Conservation (phyloP, 1,140 invertebrate species). For the Phenacoccus solenopsis region DNA sequence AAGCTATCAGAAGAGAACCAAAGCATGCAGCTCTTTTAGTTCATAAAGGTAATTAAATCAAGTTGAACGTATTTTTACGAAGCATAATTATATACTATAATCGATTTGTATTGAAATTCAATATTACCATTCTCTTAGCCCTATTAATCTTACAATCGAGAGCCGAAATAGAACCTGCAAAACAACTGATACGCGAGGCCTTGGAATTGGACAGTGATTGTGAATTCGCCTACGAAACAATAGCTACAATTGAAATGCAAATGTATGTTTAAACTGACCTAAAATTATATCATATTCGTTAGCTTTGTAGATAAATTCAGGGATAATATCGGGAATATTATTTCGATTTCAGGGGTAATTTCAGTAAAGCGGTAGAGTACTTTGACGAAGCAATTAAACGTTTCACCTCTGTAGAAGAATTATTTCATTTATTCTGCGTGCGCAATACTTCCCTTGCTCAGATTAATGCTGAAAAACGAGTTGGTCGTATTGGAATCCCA, state of each 20-base stretch:
- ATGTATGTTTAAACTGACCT: not conserved
- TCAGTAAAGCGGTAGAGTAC: constrained; percentile 3
- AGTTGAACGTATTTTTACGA: not conserved
- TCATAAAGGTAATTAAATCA: constrained; percentile 5
- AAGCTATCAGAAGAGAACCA: not conserved
- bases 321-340: no score
- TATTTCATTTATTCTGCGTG: constrained; percentile 5
- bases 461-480: not conserved
- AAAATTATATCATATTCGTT: no score
- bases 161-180: not conserved
- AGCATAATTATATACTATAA: not conserved
- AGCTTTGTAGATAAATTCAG: no score
- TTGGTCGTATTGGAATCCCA: not conserved
- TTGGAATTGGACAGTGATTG: constrained; percentile 5
- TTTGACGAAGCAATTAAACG: constrained; percentile 8
- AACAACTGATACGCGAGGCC: not conserved
- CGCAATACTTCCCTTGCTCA: not conserved
- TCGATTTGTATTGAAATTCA: not conserved
- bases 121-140: not conserved
- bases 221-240: constrained; percentile 10
- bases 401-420: not conserved
- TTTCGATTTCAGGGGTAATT: not conserved
- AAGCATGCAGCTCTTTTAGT: constrained; percentile 3
- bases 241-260: constrained; percentile 7
- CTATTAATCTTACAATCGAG: not conserved